Conservation (phyloP, 2,888 invertebrate species). For the Pyrocoelia pectoralis region DNA sequence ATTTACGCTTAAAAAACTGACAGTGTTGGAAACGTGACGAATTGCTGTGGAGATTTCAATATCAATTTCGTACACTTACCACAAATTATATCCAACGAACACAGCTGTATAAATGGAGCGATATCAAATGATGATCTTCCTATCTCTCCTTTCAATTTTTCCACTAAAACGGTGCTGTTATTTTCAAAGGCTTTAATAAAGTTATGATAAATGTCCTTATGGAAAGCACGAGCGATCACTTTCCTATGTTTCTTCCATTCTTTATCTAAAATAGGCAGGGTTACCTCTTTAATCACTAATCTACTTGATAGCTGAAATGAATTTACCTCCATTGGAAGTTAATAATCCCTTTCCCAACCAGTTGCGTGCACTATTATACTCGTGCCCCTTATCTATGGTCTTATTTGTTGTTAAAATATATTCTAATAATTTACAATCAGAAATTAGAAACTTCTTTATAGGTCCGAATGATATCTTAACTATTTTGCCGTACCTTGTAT, state of each 20-base stretch:
- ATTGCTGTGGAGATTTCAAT: too few relatives aligned
- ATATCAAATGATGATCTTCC: slow-evolving; percentile 64
- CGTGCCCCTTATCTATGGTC: not conserved
- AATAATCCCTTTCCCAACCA: slow-evolving; percentile 4
- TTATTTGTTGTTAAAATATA: not conserved
- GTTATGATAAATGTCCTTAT: slow-evolving; percentile 77
- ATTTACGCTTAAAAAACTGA: too few relatives aligned
- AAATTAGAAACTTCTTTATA: not conserved
- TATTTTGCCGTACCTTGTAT: slow-evolving; percentile 3
- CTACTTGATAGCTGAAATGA: not conserved
- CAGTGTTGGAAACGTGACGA: too few relatives aligned
- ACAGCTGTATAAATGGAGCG: slow-evolving; percentile 68
- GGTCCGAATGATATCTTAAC: not conserved
- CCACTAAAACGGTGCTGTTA: slow-evolving; percentile 66
- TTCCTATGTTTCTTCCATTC: slow-evolving; percentile 73
- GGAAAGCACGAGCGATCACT: slow-evolving; percentile 79
- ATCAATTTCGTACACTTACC: slow-evolving; percentile 63
- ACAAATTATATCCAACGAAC: slow-evolving; percentile 69
- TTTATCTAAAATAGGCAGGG: slow-evolving; percentile 6
- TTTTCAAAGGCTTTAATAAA: slow-evolving; percentile 75
- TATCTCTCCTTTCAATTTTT: slow-evolving; percentile 60
- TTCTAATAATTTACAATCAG: not conserved
- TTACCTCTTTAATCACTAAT: too few relatives aligned
- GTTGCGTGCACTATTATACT: not conserved
- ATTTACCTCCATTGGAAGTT: not conserved